Conservation (phyloP, 2,113 vertebrate species). For the Odocoileus virginianus region DNA sequence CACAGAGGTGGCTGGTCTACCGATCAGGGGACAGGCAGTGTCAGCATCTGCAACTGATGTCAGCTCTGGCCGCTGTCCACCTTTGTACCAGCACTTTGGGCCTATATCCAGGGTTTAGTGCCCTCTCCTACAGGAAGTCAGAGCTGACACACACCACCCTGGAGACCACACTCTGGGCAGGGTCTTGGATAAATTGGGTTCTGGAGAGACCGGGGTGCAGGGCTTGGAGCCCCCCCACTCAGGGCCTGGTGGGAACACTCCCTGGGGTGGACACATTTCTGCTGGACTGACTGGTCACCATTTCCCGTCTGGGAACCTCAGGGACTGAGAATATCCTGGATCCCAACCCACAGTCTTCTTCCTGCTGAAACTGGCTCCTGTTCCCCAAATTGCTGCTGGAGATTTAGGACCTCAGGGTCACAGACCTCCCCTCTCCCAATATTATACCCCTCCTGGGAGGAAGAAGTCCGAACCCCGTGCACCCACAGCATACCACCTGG, state of each 20-base stretch:
- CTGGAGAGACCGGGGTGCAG: background rate
- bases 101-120: too few species aligned
- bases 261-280: background rate
- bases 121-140: background rate
- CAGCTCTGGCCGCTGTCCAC: background rate
- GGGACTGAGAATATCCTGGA: background rate
- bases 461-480: fast-evolving
- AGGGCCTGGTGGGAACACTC: background rate
- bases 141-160: background rate
- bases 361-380: background rate
- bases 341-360: background rate
- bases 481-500: background rate
- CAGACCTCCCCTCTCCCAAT: background rate
- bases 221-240: background rate
- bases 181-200: background rate
- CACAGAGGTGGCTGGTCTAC: background rate
- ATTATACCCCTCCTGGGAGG: background rate
- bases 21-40: background rate
- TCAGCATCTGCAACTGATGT: fast-evolving
- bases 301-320: background rate
- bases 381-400: background rate
- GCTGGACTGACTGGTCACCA: background rate
- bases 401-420: background rate
- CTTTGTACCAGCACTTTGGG: background rate
- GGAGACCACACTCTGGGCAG: background rate